Evolutionary conservation across 1,140 invertebrate species (phyloP), one percentile per base, ranked within the genome.

Genomic region (Belonocnema kinseyi): DNA sequence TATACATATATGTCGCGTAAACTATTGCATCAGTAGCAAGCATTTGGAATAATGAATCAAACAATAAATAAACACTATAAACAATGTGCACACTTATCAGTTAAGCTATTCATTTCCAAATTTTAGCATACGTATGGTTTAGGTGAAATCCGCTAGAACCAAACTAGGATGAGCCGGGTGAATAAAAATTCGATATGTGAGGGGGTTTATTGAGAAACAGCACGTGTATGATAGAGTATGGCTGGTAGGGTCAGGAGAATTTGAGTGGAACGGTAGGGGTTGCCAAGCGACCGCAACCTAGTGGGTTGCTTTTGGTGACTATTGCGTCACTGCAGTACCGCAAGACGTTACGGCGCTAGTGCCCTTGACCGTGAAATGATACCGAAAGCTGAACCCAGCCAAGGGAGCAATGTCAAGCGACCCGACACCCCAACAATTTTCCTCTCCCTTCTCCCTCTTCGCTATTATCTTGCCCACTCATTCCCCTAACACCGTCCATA

Each of bases 301-400:
- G 76, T 82, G 77, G 78, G 86, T 88, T 88, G 86, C 86, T 86
- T 85, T 81, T 88, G 84, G 80, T 81, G 85, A 88, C 86, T 86
- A 79, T 88, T 88, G 86, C 86, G 86, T 87, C 86, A 88, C 83
- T 86, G 85, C 85, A 82, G 83, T 85, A 85, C 80, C 83, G 77
- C 54, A 73, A 86, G 85, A 88, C 86, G 86, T 88, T 85, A 87
- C 79, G 80, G 82, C 86, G 84, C 86, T 83, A 86, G 82, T 87
- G 86, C 77, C 86, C 86, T 88, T 88, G 86, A 88, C 86, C 86
- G 85, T 56, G 58, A 13, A 66, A 66, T 26, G 58, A 66, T 66
- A 66, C 58, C 58, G 58, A 66, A 66, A 66, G 58, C 58, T 40
- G 58, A 66, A 66, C 58, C 58, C 58, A 66, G 58, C 58, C 6